Percentiles rank a stretch among this genome's conserved stretches.
These are phyloP conservation scores for Pelecanus crispus DNA, from an alignment of 2,113 vertebrate genomes.

Conservation along the genomic window DNA sequence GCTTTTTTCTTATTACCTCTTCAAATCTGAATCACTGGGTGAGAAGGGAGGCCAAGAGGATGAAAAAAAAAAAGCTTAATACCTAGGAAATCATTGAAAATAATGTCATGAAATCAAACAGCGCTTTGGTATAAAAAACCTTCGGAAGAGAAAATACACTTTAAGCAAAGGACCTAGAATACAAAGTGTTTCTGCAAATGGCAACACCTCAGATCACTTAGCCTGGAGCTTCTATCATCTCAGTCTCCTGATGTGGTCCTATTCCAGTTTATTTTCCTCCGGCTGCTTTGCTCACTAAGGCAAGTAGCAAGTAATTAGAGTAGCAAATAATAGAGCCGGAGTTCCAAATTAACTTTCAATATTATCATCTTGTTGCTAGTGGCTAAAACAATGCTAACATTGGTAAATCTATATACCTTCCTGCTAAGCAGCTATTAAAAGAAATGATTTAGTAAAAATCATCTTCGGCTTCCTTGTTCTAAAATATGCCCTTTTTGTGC, in stretches of 20 bases:
- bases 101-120: conserved; percentile 21
- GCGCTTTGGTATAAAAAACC: not conserved
- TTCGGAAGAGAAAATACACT: conserved; percentile 10
- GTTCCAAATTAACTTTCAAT: conserved; percentile 64
- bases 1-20: conserved; percentile 27
- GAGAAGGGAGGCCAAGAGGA: not conserved
- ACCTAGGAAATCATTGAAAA: conserved; percentile 26
- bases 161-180: not conserved
- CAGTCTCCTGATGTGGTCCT: not conserved
- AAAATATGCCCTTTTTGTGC: not conserved
- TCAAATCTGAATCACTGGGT: conserved; percentile 17
- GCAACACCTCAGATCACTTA: not conserved
- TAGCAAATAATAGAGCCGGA: conserved; percentile 49
- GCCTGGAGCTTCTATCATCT: conserved; percentile 17
- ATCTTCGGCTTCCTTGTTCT: not conserved
- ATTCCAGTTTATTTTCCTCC: conserved; percentile 36
- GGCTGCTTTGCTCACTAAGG: conserved; percentile 25
- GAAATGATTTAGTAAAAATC: conserved; percentile 43
- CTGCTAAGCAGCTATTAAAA: conserved; percentile 45
- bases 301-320: conserved; percentile 67
- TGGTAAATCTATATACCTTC: conserved; percentile 32
- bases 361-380: conserved; percentile 30
- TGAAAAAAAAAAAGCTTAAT: not conserved
- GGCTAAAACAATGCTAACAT: conserved; percentile 48
- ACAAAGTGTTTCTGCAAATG: not conserved